Base-by-base conservation (phyloP, 2,113 vertebrate species). In the Sebastes fasciatus region DNA sequence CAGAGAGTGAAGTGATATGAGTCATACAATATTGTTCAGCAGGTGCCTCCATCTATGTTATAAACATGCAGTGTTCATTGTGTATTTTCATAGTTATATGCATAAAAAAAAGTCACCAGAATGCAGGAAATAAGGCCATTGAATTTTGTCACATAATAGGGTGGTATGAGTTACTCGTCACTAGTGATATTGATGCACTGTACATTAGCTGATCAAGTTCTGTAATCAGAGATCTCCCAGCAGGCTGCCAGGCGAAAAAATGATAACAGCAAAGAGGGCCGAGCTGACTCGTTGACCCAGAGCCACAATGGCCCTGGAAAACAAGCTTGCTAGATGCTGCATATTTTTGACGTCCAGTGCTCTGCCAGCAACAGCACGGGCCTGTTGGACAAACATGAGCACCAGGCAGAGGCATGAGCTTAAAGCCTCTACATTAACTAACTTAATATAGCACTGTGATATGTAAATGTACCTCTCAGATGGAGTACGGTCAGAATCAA, bases 211-310 rank as follows among this genome's bases (percentile, higher is more conserved):
- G 51, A 77, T 63, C 17, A 49, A 64, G 60, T 68, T 76, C 61
- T 80, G 88, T 63, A 81, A 84, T 13, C n/a, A 60, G 84, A 83
- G 61, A 66, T 63, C 46, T 62, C 45, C 72, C 71, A 60, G 79
- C 42, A 83, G 79, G 64, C 66, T 51, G 21, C 42, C 42, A 23
- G 64, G 61, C 26, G n/a, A n/a, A 49, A 82, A 83, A 87, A 72
- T 79, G 48, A 79, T 19, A 69, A 21, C 26, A 79, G 58, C 48
- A 68, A 42, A 54, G 46, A 72, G 52, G 4, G 21, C 14, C 19
- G 23, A 52, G 62, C 43, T 34, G 26, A 34, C 40, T 23, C 21
- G 7, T 9, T 61, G 57, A 68, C 43, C 57, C 51, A 42, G 7
- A 74, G 79, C n/a, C 17, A 43, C 64, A 68, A 43, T 5, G n/a